Conservation (phyloP, 1,140 invertebrate genomes). For the Leptinotarsa undecemlineata region DNA sequence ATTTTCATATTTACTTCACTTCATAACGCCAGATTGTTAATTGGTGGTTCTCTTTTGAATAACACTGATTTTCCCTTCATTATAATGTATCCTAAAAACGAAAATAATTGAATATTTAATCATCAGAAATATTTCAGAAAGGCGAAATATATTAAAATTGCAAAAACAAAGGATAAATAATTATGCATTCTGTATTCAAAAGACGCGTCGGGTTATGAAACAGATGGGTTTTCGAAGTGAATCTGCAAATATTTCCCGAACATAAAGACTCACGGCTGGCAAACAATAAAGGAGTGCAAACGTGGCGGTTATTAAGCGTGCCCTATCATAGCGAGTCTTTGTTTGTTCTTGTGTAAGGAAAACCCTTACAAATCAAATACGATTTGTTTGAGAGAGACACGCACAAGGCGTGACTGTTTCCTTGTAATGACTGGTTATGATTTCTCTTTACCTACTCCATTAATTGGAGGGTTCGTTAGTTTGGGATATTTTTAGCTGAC, state of each 20-base stretch:
- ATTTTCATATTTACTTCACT: too few relatives aligned
- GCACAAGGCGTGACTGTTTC: neutral
- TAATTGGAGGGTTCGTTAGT: too few relatives aligned
- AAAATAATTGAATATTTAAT: too few relatives aligned
- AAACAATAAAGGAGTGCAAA: neutral
- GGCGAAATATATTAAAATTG: too few relatives aligned
- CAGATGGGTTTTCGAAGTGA: slow-evolving; percentile 1
- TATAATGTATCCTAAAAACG: too few relatives aligned
- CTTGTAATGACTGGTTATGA: slow-evolving; percentile 6
- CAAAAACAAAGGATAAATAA: too few relatives aligned
- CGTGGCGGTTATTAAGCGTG: slow-evolving; percentile 12
- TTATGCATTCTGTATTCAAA: neutral
- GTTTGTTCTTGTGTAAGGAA: slow-evolving; percentile 12
- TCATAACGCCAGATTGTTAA: too few relatives aligned
- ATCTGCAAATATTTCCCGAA: neutral
- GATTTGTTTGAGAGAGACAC: neutral
- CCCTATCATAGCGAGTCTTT: neutral
- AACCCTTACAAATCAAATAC: slow-evolving; percentile 11
- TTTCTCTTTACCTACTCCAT: neutral
- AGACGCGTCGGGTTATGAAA: neutral
- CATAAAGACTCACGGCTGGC: neutral
- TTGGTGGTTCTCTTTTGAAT: too few relatives aligned
- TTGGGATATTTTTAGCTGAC: too few relatives aligned
- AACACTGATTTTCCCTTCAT: too few relatives aligned
- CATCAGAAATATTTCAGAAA: too few relatives aligned